phyloP scores from a whole-genome alignment of 2,797 vertebrate genomes.

The Sus cebifrons region DNA sequence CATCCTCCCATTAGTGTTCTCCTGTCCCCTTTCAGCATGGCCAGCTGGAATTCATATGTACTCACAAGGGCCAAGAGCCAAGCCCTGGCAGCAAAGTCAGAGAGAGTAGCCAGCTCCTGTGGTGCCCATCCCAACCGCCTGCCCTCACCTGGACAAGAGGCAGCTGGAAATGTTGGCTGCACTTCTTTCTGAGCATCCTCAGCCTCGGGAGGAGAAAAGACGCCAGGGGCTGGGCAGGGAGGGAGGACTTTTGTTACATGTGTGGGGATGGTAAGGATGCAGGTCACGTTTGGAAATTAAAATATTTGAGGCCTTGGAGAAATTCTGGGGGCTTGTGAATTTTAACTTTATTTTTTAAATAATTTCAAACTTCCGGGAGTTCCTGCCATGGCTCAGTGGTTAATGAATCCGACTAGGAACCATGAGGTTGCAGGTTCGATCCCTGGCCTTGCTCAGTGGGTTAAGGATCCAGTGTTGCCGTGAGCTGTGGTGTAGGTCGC shows the following conservation, averaged over 20 bases:
- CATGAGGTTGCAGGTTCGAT: too few relatives aligned
- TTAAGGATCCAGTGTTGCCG: too few relatives aligned
- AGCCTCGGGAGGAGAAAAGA: neutral
- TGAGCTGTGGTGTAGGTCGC: too few relatives aligned
- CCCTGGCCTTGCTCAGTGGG: too few relatives aligned
- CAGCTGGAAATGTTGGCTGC: too few relatives aligned
- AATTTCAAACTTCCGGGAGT: conserved; percentile 25
- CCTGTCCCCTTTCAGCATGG: neutral
- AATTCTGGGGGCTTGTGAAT: conserved; percentile 39
- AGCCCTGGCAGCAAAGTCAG: neutral
- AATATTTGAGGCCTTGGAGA: conserved; percentile 12
- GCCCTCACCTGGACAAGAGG: neutral
- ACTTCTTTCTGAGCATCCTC: neutral
- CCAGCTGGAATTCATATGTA: neutral
- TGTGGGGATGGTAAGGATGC: neutral
- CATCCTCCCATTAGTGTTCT: neutral
- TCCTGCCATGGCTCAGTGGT: too few relatives aligned
- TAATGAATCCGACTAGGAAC: too few relatives aligned
- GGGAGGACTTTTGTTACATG: neutral
- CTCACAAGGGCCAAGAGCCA: neutral
- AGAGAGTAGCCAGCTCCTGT: neutral
- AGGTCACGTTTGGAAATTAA: neutral
- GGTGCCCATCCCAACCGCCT: neutral
- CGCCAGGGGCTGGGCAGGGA: neutral
- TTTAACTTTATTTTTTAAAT: conserved; percentile 71